Evolutionary conservation across 2,888 invertebrate genomes (phyloP), one percentile per base, ranked within the genome.

Genomic region (Drosophila anomalata): DNA sequence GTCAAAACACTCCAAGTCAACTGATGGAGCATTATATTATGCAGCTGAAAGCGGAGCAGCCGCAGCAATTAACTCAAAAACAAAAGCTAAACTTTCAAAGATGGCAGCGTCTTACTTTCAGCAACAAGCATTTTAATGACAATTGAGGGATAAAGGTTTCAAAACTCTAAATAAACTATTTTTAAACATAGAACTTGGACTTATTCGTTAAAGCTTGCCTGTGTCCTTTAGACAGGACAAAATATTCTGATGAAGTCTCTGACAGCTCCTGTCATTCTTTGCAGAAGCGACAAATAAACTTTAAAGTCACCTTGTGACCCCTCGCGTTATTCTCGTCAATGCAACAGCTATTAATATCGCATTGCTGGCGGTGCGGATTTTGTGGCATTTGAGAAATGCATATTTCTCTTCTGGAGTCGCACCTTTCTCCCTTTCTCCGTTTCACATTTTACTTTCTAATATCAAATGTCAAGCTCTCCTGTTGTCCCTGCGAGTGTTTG

Each of bases 271-370:
- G 74, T 76, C 83, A 76, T 77, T 77, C 41, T 63, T 68, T 60
- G 9, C 57, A 48, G 42, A n/a, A 14, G 31, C 63, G 62, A 61
- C 51, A 62, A 70, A 73, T 63, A 54, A 70, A 68, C 61, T 67
- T 77, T 65, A 51, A 46, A 48, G 44, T 22, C 33, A 42, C 22
- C 36, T 17, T 26, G 20, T 24, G 47, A 33, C 51, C 14, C 31
- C 46, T 44, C 51, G 59, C 52, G 51, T 46, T 33, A 48, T 47
- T 69, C 60, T n/a, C 36, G 36, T n/a, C 59, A 71, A 73, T 83
- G 80, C 78, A 80, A 83, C 78, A 73, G 80, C 80, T 78, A 80
- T 80, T 80, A 80, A 83, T 83, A 76, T 82, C 79, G 83, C 78
- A 80, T 83, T 80, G 78, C 72, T 72, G 77, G 65, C 78, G 68